Base-by-base conservation (phyloP, 92 coral and sea anemone species). In the Epizoanthus scotinus region DNA sequence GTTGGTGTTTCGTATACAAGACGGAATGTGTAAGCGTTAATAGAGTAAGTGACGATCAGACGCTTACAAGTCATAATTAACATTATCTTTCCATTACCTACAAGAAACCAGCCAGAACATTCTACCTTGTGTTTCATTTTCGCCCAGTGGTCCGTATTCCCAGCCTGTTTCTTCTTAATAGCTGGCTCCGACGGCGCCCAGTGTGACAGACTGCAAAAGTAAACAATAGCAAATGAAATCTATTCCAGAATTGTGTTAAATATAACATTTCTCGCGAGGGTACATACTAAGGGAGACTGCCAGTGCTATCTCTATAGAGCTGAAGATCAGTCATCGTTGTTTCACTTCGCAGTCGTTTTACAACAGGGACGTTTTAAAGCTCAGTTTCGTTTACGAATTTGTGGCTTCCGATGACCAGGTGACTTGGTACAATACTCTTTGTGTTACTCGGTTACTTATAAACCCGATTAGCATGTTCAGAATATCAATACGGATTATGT, bases 161-260 rank as follows among this genome's bases (percentile, higher is more conserved):
- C 98, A 0, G 71, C 92, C 53, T 82, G 72, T 12, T 54, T 70
- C 75, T 81, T 84, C 65, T 84, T 87, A 69, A 78, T 78, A 15
- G 98, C 98, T 28, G 98, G 95, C 69, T 95, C 98, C 73, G 91
- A 87, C n/a, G 84, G 86, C 27, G 95, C 91, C 98, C 98, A 95
- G 80, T 94, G 98, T 12, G 98, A 94, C 69, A 95, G 71, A 68
- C 98, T 95, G 47, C 56, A 20, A 71, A 6, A 18, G 89, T 66
- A 78, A 87, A 71, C 86, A 89, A 67, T 70, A 49, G 44, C 57
- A 54, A 20, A 22, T 20, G n/a, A 15, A 63, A 63, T 36, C 9
- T 8, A 29, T 18, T 0, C 9, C 15, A 29, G 8, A 29, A 63
- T 8, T 17, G 28, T 14, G 19, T 14, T 36, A 20, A 19, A 3